Evolutionary conservation across 2,113 vertebrate species (phyloP), one percentile per base, ranked within the genome.

Genomic region (Cyphomyrus plagiostoma): DNA sequence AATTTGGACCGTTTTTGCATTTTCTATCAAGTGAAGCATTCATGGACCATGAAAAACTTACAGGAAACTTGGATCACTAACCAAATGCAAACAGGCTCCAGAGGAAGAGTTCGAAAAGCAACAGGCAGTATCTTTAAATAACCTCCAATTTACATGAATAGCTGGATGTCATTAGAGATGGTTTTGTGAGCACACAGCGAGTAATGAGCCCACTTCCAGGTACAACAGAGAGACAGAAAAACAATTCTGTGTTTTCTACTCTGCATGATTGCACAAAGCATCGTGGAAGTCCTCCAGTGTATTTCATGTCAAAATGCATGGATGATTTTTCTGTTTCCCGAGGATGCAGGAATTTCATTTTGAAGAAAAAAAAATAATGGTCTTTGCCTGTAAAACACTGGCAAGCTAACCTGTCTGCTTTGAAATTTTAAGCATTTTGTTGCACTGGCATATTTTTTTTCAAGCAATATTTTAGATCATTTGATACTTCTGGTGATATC

Each of bases 121-220:
- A 99, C 99, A 98, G 98, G 98, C 84, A 98, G 99, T 90, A 98
- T 99, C 95, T 99, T 99, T 93, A 98, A 99, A 94, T 99, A 98
- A 0, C 97, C 99, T 92, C 98, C 98, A 91, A 98, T 99, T 93
- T 99, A 99, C 94, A 99, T 99, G 98, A 98, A 99, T 93, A 99
- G 98, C 89, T 96, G 97, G 93, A 99, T 99, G 98, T 99, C 98
- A 7, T 94, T 99, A 96, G 98, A 99, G 96, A 96, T 95, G 9
- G 98, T 99, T 91, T 99, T 98, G 98, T 97, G 97, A 92, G 98
- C 99, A 94, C 99, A 99, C 95, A 98, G 97, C 98, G 98, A 58
- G 99, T 99, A 98, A 99, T 99, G 98, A 97, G 98, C 95, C 98
- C 98, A 2, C 97, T 99, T 58, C 99, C 99, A 96, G 98, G 98